These are phyloP conservation scores for Gandaritis pyraliata DNA, from an alignment of 2,888 invertebrate genomes.

Conservation along the genomic window DNA sequence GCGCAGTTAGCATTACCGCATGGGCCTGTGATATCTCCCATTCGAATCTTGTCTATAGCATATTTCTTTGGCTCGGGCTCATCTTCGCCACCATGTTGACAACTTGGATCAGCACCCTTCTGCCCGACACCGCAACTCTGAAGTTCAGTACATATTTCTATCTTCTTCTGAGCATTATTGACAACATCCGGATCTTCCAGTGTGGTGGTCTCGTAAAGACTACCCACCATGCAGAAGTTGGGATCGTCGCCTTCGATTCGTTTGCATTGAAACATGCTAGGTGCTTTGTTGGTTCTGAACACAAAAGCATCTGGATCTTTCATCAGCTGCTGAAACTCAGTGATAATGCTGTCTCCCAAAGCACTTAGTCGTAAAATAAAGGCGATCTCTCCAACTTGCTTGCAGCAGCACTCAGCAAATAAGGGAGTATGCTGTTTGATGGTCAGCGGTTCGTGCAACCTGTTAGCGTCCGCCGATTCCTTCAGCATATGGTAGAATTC, in stretches of 20 bases:
- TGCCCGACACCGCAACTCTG: constrained; percentile 63
- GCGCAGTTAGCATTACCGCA: constrained; percentile 76
- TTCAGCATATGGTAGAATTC: constrained; percentile 78
- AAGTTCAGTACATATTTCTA: constrained; percentile 73
- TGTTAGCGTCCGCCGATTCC: constrained; percentile 64
- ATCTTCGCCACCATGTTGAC: constrained; percentile 47
- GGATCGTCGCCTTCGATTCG: constrained; percentile 72
- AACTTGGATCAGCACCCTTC: constrained; percentile 47
- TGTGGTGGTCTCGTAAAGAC: constrained; percentile 73
- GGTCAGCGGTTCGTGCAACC: constrained; percentile 62
- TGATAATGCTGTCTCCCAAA: constrained; percentile 76
- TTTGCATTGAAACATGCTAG: constrained; percentile 74
- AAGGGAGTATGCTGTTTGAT: constrained; percentile 62
- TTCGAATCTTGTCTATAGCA: constrained; percentile 69
- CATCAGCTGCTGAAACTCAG: constrained; percentile 75
- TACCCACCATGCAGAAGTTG: constrained; percentile 76
- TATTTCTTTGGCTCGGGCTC: constrained; percentile 55
- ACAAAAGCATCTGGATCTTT: constrained; percentile 70
- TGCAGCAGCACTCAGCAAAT: constrained; percentile 68
- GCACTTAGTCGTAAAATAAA: constrained; percentile 79
- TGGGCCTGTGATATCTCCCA: constrained; percentile 78
- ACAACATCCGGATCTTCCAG: constrained; percentile 71
- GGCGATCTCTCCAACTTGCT: constrained; percentile 69
- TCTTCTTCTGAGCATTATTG: constrained; percentile 57
- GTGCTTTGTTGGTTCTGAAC: constrained; percentile 75